Evolutionary conservation across 2,888 invertebrate species (phyloP), one percentile per base, ranked within the genome.

Genomic region (Drosophila niveifrons): DNA sequence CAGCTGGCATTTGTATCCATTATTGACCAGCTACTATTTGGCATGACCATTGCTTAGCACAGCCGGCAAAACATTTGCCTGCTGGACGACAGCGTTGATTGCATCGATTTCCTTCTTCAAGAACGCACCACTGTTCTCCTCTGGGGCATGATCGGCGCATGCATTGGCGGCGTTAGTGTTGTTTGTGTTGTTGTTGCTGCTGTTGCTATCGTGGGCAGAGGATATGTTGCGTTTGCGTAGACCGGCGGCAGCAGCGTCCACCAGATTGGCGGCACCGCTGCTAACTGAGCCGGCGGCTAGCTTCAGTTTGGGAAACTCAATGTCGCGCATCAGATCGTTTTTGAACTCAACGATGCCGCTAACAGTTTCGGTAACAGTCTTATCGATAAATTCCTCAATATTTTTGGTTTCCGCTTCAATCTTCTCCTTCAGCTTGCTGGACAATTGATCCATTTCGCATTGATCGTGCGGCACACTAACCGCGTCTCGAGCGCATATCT

Each of bases 351-450:
- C 92, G 77, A 93, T 92, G 74, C 92, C 92, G 65, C 90, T 91
- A 44, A 92, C 92, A 72, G 92, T 92, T 62, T 92, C 91, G 47
- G 90, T 91, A 58, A 92, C 92, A 89, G 92, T 92, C 91, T 92
- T 93, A 90, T 93, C 92, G 80, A 93, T 91, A 85, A 93, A 92
- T 65, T 92, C 93, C 84, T 93, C 92, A 88, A 93, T 92, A 78
- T 92, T 93, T 73, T 91, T 91, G 58, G 93, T 91, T 77, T 92
- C 92, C 44, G 91, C 90, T 69, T 91, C 92, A 64, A 92, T 90
- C 70, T 92, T 92, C 69, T 92, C 91, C 79, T 91, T 92, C 6
- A 92, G 70, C 61, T 92, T 92, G 76, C 88, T 91, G 11, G 92
- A 92, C 77, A 92, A 81, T 63, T 92, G 92, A 72, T 92, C 92